Evolutionary conservation across 2,113 vertebrate genomes (phyloP).

Genomic region (Acanthisitta chloris): DNA sequence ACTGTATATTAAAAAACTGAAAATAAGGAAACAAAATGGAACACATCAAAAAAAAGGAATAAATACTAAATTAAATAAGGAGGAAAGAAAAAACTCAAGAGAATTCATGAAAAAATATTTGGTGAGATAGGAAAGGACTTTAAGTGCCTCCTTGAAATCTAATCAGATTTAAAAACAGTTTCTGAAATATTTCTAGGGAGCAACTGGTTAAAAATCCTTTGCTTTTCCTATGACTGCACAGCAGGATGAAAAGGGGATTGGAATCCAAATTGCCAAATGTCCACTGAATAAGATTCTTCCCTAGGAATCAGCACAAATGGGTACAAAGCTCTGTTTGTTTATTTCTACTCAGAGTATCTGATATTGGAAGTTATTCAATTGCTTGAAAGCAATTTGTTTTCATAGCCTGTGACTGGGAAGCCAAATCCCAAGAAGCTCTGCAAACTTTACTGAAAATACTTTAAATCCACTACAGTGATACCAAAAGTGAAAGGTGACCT

Average conservation of each 20-base stretch:
- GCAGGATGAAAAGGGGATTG: neutral
- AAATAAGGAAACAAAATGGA: neutral
- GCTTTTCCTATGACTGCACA: neutral
- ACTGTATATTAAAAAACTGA: neutral
- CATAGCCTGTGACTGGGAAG: neutral
- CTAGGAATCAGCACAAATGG: neutral
- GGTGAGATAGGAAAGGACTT: neutral
- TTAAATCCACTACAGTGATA: neutral
- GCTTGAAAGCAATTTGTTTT: conserved; percentile 11
- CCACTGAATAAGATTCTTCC: neutral
- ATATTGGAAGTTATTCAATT: conserved; percentile 1
- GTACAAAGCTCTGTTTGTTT: conserved; percentile 5
- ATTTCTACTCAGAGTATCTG: neutral
- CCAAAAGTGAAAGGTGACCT: neutral
- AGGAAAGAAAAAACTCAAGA: neutral
- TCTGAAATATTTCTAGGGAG: neutral
- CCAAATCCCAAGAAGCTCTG: neutral
- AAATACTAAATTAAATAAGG: neutral
- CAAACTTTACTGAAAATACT: neutral
- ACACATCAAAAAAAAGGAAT: neutral
- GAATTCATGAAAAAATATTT: neutral
- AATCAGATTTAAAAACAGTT: neutral
- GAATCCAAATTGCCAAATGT: neutral
- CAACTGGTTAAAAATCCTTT: neutral
- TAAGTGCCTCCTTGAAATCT: neutral